These are phyloP conservation scores for Drepana arcuata DNA, from an alignment of 1,140 invertebrate species.

Conservation along the genomic window DNA sequence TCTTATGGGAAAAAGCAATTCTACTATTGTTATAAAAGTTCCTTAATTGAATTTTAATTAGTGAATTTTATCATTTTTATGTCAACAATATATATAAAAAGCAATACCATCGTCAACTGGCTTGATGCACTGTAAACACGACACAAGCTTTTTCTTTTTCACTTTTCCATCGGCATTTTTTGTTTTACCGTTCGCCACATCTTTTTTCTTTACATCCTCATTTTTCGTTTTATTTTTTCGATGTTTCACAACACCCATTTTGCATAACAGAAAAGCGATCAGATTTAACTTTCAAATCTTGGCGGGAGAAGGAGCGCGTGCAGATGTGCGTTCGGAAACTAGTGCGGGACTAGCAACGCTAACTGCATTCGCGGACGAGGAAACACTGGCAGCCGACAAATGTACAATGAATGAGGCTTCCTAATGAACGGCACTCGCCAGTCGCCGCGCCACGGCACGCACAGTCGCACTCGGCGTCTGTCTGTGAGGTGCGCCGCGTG, in stretches of 20 bases:
- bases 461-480: background rate
- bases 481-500: conserved; percentile 26
- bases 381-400: conserved; percentile 38
- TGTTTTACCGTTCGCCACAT: conserved; percentile 38
- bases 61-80: no score
- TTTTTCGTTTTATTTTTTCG: conserved; percentile 44
- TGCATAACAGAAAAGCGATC: conserved; percentile 27
- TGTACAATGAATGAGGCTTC: no score
- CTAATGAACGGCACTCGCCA: conserved; percentile 28
- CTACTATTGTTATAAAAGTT: no score
- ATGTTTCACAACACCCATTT: conserved; percentile 66
- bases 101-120: conserved; percentile 60
- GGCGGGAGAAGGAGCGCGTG: conserved; percentile 29
- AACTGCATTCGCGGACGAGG: conserved; percentile 53
- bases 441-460: conserved; percentile 19
- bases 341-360: conserved; percentile 57
- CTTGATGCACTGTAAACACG: conserved; percentile 67
- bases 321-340: conserved; percentile 59
- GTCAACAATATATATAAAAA: no score
- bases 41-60: no score
- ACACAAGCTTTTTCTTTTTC: conserved; percentile 67
- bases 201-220: conserved; percentile 36
- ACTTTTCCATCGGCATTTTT: conserved; percentile 48
- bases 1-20: no score
- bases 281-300: conserved; percentile 9